Base-by-base conservation (phyloP, 2,113 vertebrate genomes). In the Catharus bicknelli region DNA sequence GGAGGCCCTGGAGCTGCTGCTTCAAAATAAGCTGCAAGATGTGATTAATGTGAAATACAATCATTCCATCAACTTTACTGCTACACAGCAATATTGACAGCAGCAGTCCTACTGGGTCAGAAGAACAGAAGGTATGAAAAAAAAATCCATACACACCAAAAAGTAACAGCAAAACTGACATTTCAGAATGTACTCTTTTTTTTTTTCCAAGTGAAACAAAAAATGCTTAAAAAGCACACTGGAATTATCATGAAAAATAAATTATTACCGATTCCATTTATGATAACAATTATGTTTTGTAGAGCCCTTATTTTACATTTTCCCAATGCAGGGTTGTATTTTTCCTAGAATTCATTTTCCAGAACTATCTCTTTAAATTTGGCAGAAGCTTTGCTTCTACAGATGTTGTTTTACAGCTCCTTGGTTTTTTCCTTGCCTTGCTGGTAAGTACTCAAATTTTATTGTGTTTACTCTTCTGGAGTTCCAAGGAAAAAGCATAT, bases 391-490 rank as follows among this genome's bases (percentile, higher is more conserved):
- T 68, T 50, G 6, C 22, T 63, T 62, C 67, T 63, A 10, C 22
- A 76, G 70, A 27, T 21, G 25, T 51, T 85, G 50, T 42, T 94
- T 91, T 87, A 76, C 11, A 86, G 57, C 5, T 80, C 10, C 64
- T 45, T 69, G 30, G 1, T 32, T 82, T 72, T 74, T 79, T 64
- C 57, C 55, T 83, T 88, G 23, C 54, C 36, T 86, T 68, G 9
- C 36, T 81, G 72, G 68, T 88, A 93, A 86, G 72, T 90, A 59
- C 20, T 88, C 22, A 70, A 45, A 66, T 88, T 90, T 91, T 90
- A 80, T 80, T 90, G 18, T 43, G 79, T 89, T 92, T 92, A 77
- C 22, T 57, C 38, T 67, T 92, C 70, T 53, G n/a, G 21, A 83
- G 94, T 92, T 47, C 58, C 26, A 76, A 90, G 66, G 38, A 87